Evolutionary conservation across 53 echinoderm and acorn worm genomes (phyloP), one percentile per base, ranked within the genome.

Genomic region (Patiria pectinifera): DNA sequence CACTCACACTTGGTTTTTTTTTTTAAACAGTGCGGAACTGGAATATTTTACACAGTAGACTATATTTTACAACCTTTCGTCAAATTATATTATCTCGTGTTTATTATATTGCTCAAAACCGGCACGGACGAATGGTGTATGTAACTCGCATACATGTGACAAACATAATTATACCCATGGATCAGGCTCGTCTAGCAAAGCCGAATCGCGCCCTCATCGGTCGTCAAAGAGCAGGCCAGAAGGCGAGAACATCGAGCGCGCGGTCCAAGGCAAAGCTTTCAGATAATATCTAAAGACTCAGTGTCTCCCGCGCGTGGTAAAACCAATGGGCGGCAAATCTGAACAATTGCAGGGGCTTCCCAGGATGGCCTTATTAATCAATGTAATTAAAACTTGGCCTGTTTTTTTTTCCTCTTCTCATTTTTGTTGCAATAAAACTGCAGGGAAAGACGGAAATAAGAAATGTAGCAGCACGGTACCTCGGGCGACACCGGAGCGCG

Each of bases 381-480:
- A 71, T 86, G 86, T 86, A 86, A 86, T 86, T 86, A 86, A 86
- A 86, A 86, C 86, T 86, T 74, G 86, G 45, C 62, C 71, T 35
- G 74, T 4, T 86, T 86, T 49, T 48, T 25, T 8, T 53, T 2
- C 2, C 53, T 53, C 53, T 53, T 53, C 6, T 53, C 86, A 71
- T 47, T 59, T 25, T 14, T 44, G 72, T 43, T 9, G 26, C 26
- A 77, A 77, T n/a, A 72, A 77, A 77, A 77, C 14, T 77, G 77
- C 11, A 77, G 21, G 45, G 35, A 35, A 77, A 8, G 43, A 24
- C 6, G 45, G 43, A 35, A 35, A 6, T 26, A 16, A 62, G 46
- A 86, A 71, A 72, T 86, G 86, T 86, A 86, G 71, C 86, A 74
- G 74, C 86, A 72, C 72, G 49, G 48, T 74, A 86, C 86, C 72